Evolutionary conservation across 2,113 vertebrate genomes (phyloP), one percentile per base, ranked within the genome.

Genomic region (Tupaia tana): DNA sequence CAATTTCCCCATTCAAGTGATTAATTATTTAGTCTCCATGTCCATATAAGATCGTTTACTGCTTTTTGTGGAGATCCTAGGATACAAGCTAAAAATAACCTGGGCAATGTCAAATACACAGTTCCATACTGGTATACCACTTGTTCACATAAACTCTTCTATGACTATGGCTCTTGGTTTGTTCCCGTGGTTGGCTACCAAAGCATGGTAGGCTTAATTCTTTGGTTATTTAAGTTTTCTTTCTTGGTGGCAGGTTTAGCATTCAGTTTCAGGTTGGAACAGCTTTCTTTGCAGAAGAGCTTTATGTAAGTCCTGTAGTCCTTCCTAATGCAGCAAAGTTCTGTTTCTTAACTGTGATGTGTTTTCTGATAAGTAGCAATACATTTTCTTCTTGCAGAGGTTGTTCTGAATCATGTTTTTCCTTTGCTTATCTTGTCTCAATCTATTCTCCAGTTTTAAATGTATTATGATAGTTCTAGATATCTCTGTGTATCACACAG

Each of bases 361-460:
- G 6, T 79, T 85, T 69, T 93, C 31, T 83, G n/a, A 64, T 24
- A 73, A 96, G 69, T 66, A 87, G 19, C 34, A 86, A n/a, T 80
- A 34, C 2, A 12, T 79, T 58, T 56, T 43, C 43, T 13, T 56
- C 56, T 54, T 70, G 58, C 2, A 59, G 58, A 96, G 84, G 9
- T 69, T n/a, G 59, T 71, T 85, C 22, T 87, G 58, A 43, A 75
- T 89, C 12, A 25, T 63, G 81, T 93, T 56, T 75, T 86, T 86
- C 43, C 58, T 81, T 91, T 73, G n/a, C 8, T 95, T 89, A 87
- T 2, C 9, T 1, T 10, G 10, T 82, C 31, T 70, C 25, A 69
- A 78, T 80, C 54, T 88, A 9, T 79, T 95, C 54, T 82, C 31
- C 67, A 74, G 4, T 77, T 75, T 89, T 86, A 91, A 79, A 86